phyloP scores from a whole-genome alignment of 2,113 vertebrate species.

The Actenoides lindsayi region DNA sequence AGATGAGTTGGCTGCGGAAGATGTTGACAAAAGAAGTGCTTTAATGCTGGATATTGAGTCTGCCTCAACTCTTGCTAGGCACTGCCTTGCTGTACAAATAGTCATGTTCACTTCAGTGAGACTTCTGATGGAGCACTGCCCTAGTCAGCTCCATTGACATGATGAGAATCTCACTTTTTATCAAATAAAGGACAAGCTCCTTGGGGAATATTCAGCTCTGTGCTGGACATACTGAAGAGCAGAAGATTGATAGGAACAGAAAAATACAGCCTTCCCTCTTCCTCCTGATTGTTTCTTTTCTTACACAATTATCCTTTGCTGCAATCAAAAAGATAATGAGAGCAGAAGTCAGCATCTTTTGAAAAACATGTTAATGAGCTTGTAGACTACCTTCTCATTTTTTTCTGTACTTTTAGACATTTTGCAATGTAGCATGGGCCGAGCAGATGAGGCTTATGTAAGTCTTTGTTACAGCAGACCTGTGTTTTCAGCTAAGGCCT shows the following conservation, averaged over 20 bases:
- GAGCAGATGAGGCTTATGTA: background rate
- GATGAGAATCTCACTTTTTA: background rate
- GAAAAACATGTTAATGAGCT: background rate
- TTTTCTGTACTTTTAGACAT: background rate
- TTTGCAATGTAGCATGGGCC: background rate
- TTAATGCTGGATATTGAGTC: background rate
- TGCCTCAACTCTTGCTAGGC: background rate
- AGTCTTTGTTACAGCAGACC: background rate
- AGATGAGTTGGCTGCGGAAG: background rate
- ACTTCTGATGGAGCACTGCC: background rate
- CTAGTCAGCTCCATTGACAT: background rate
- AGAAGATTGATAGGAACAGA: background rate
- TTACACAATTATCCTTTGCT: background rate
- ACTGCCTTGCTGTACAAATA: background rate
- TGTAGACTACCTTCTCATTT: background rate
- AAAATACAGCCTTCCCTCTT: background rate
- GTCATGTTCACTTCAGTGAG: fast-evolving
- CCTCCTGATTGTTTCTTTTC: background rate
- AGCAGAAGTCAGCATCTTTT: background rate
- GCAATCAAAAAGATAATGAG: background rate
- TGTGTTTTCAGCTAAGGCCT: background rate
- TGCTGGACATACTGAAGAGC: background rate
- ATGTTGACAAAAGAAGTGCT: background rate
- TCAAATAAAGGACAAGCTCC: background rate
- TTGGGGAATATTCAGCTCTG: background rate